Base-by-base conservation (phyloP, 2,113 vertebrate genomes). In the Percina caprodes region DNA sequence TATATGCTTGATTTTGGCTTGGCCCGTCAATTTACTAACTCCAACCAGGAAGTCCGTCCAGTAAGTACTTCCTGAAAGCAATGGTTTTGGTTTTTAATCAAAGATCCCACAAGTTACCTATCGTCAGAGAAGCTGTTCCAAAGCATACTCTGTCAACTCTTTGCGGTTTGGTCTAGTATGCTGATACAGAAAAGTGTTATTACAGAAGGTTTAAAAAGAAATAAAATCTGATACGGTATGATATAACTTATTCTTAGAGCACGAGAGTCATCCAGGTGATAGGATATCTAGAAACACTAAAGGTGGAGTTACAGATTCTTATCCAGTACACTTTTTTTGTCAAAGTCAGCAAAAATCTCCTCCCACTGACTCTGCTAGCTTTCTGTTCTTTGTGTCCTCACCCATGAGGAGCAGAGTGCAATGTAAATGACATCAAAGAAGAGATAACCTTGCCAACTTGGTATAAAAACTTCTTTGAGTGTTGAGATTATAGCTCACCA, bases 1-100 rank as follows among this genome's bases (percentile, higher is more conserved):
- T 99, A 96, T 73, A 99, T 99, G 98, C 96, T 99, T 70, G 98
- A 99, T 92, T 99, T 99, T 88, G 98, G 98, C 91, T 96, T 99
- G 94, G 98, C 98, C 46, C 96, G 98, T 30, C 98, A 99, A 72
- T 99, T 98, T 91, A 99, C 98, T 87, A 99, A 98, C 94, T 98
- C 98, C 49, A 97, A 95, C 94, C 97, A 97, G 82, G 98, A 99
- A 93, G 97, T 99, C 92, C 96, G 98, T 95, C 97, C 97, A 83
- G 98, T 99, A 95, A 98, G 97, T 94, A 74, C 74, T 61, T 68
- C 46, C 45, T 62, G 49, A 19, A 69, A 73, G 18, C 55, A 58
- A 48, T 45, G 15, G 60, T 61, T 73, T n/a, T 11, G 21, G 13
- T 60, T 55, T n/a, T 4, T 1, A 48, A 51, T 66, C 8, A 51